phyloP scores from a whole-genome alignment of 2,888 invertebrate genomes.

The Pyrrhia umbra region DNA sequence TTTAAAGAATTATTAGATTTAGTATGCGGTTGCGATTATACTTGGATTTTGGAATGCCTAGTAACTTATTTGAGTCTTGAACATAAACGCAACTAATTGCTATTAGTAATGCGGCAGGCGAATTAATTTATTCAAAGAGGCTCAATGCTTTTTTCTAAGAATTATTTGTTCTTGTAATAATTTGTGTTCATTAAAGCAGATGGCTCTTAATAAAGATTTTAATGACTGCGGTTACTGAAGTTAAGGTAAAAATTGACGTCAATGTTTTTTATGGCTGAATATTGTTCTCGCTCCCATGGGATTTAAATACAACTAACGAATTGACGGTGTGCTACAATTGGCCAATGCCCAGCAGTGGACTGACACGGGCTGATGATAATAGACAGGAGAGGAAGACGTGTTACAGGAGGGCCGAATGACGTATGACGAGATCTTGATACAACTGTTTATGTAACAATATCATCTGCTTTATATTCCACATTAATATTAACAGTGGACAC shows the following conservation, averaged over 20 bases:
- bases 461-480: constrained; percentile 84
- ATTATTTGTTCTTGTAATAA: background rate
- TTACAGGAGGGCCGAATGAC: background rate
- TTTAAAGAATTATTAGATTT: constrained; percentile 2
- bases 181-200: background rate
- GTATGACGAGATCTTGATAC: constrained; percentile 59
- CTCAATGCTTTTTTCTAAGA: background rate
- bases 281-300: background rate
- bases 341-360: no score
- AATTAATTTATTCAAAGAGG: constrained; percentile 1
- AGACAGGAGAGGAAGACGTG: constrained; percentile 51
- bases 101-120: constrained; percentile 21
- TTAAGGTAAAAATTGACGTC: background rate
- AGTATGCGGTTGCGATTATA: constrained; percentile 1
- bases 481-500: constrained; percentile 85
- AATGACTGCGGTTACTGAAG: background rate
- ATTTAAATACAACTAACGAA: no score
- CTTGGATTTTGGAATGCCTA: background rate
- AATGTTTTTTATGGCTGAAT: background rate
- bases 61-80: constrained; percentile 6
- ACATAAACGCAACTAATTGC: constrained; percentile 28
- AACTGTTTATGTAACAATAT: constrained; percentile 68
- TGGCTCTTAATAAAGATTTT: background rate
- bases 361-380: background rate
- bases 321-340: no score